Conservation (phyloP, 2,113 vertebrate genomes). For the Melanerpes aurifrons region DNA sequence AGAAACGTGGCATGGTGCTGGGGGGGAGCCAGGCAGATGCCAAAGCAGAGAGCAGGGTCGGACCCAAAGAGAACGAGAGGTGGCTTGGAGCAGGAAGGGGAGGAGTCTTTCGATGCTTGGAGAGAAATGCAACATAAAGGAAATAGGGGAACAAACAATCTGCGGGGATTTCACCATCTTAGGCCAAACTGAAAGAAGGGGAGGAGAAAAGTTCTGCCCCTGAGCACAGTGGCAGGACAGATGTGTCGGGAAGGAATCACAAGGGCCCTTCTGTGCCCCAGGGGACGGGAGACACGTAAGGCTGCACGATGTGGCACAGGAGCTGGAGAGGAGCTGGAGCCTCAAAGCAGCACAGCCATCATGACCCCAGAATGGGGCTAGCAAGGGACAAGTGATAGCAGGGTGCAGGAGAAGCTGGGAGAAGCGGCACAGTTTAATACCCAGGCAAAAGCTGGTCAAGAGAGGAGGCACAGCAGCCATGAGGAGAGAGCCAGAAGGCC, state of each 20-base stretch:
- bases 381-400: background rate
- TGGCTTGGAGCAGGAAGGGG: conserved; percentile 67
- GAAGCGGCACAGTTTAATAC: background rate
- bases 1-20: background rate
- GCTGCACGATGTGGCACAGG: background rate
- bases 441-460: conserved; percentile 6
- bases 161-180: conserved; percentile 76
- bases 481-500: conserved; percentile 16
- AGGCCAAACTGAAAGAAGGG: conserved; percentile 76
- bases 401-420: background rate
- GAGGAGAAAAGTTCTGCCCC: conserved; percentile 45
- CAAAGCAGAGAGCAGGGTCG: conserved; percentile 30
- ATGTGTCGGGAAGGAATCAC: conserved; percentile 40
- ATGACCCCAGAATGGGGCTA: background rate
- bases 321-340: background rate
- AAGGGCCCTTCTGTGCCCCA: background rate
- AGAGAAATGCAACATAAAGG: conserved; percentile 76
- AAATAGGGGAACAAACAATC: conserved; percentile 81
- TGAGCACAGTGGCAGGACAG: conserved; percentile 18
- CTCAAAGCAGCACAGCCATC: background rate
- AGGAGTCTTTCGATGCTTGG: conserved; percentile 68
- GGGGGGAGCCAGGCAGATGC: background rate
- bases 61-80: conserved; percentile 50
- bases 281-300: background rate
- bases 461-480: background rate